Conservation (phyloP, 2,888 invertebrate species). For the Tigriopus californicus region DNA sequence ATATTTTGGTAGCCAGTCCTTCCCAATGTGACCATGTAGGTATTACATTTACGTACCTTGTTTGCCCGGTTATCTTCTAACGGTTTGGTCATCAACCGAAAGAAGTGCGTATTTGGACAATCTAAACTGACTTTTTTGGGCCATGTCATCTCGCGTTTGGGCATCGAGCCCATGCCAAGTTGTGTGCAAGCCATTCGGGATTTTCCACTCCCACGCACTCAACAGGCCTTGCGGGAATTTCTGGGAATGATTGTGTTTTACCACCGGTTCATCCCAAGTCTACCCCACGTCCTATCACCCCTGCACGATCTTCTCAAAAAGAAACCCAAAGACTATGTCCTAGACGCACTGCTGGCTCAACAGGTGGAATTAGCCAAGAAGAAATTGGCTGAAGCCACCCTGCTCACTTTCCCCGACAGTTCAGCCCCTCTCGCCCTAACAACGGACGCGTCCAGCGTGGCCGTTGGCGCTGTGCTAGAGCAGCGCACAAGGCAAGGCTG, state of each 20-base stretch:
- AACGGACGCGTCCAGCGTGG: not conserved
- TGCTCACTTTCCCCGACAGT: not conserved
- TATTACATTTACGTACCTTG: not conserved
- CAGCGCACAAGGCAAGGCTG: not conserved
- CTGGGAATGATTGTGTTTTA: constrained; percentile 4
- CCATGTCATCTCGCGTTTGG: constrained; percentile 12
- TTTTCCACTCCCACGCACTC: too few relatives aligned
- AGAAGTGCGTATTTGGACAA: not conserved
- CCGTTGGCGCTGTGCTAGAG: not conserved
- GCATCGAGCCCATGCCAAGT: too few relatives aligned
- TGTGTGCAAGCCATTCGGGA: too few relatives aligned
- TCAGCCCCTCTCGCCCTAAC: not conserved
- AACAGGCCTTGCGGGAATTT: constrained; percentile 14
- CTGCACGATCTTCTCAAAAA: not conserved
- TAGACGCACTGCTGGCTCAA: too few relatives aligned
- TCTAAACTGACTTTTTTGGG: constrained; percentile 13
- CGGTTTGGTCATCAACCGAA: too few relatives aligned
- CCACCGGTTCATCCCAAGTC: not conserved
- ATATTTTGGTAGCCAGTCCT: constrained; percentile 21
- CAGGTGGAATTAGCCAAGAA: not conserved
- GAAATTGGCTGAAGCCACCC: not conserved
- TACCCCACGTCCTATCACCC: not conserved
- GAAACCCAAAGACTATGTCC: not conserved
- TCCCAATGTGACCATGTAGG: not conserved
- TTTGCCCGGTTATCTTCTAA: not conserved